phyloP scores from a whole-genome alignment of 2,797 vertebrate species.

The Gallinago solitaria region DNA sequence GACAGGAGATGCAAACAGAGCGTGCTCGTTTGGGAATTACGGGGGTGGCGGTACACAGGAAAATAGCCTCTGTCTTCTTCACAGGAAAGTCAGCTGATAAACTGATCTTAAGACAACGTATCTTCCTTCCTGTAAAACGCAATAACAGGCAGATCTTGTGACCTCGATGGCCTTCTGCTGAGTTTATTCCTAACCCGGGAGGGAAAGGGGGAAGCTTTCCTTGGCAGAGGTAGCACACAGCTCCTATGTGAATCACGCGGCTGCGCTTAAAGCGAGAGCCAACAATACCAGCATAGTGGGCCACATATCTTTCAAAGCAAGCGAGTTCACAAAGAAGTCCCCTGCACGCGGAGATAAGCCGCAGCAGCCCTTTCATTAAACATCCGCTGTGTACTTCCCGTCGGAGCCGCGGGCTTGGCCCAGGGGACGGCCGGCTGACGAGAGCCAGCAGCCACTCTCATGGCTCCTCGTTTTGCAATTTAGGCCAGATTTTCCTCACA shows the following conservation, averaged over 20 bases:
- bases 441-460: constrained; percentile 9
- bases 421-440: neutral
- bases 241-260: constrained; percentile 40
- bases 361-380: constrained; percentile 66
- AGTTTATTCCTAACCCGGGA: constrained; percentile 15
- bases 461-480: constrained; percentile 1
- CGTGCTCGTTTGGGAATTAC: constrained; percentile 73
- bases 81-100: constrained; percentile 79
- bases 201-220: constrained; percentile 37
- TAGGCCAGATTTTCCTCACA: constrained; percentile 24
- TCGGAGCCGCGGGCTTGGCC: neutral
- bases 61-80: constrained; percentile 69
- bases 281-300: constrained; percentile 46
- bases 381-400: constrained; percentile 69
- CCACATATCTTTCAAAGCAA: constrained; percentile 40
- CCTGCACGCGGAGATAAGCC: constrained; percentile 56
- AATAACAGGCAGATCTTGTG: constrained; percentile 69
- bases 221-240: constrained; percentile 34
- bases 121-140: constrained; percentile 79
- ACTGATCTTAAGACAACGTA: constrained; percentile 73
- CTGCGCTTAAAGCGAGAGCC: constrained; percentile 16
- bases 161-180: constrained; percentile 53
- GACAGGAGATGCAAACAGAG: constrained; percentile 59
- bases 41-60: constrained; percentile 76
- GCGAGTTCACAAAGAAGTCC: constrained; percentile 8